Conservation (phyloP, 1,140 invertebrate species). For the Amyelois transitella region DNA sequence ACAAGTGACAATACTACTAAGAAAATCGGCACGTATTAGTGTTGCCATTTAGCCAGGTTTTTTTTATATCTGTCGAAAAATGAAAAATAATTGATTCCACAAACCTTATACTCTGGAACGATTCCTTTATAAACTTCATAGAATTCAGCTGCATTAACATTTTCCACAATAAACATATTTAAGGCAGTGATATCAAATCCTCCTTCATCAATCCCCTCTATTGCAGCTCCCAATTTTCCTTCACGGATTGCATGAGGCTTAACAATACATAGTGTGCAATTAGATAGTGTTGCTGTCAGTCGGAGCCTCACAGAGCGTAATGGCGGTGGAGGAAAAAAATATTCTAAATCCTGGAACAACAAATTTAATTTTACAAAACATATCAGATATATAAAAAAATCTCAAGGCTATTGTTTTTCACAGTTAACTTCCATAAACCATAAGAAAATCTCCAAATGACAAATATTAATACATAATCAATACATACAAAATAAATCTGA, state of each 20-base stretch:
- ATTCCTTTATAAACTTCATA: conserved; percentile 96
- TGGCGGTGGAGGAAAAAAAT: conserved; percentile 79
- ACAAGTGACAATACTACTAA: no score
- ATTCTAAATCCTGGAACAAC: conserved; percentile 75
- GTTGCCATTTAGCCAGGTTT: no score
- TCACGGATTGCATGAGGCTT: conserved; percentile 93
- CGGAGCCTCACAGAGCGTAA: conserved; percentile 62
- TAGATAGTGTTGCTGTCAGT: conserved; percentile 76
- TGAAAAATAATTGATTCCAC: neutral
- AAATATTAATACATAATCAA: neutral
- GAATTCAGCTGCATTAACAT: conserved; percentile 91
- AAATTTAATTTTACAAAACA: conserved; percentile 4
- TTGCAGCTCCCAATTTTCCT: conserved; percentile 81
- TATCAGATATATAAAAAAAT: no score
- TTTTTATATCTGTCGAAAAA: no score
- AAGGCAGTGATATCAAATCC: conserved; percentile 87
- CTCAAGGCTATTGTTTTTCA: no score
- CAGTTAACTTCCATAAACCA: no score
- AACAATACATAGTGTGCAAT: conserved; percentile 89
- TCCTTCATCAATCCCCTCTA: conserved; percentile 83
- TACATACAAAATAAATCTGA: no score
- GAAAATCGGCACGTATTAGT: no score
- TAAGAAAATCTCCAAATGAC: no score
- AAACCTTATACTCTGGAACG: conserved; percentile 85
- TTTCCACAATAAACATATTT: conserved; percentile 85